A percentile compares a stretch with the other conserved stretches of the same genome.
These are phyloP conservation scores for Mesembrinibis cayennensis DNA, from an alignment of 2,113 vertebrate species.

Conservation along the genomic window DNA sequence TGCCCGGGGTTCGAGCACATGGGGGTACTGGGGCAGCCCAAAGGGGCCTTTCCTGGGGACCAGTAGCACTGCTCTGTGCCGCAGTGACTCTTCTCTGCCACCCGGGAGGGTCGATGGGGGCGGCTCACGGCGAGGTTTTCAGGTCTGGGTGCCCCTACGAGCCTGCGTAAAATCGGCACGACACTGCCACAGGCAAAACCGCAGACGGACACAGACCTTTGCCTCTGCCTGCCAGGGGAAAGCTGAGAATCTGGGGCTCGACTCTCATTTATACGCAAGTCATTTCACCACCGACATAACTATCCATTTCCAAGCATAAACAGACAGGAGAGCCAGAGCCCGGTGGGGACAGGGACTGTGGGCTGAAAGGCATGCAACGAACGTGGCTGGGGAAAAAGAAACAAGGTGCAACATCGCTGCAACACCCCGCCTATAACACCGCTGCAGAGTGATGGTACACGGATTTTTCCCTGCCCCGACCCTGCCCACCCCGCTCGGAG, in stretches of 20 bases:
- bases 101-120: rapidly evolving
- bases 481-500: background rate
- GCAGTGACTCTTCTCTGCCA: background rate
- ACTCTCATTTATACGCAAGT: background rate
- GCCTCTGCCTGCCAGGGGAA: background rate
- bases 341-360: rapidly evolving
- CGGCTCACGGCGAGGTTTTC: background rate
- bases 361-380: background rate
- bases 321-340: background rate
- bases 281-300: background rate
- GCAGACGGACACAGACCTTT: background rate
- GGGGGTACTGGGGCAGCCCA: background rate
- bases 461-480: background rate
- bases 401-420: background rate
- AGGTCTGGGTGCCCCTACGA: background rate
- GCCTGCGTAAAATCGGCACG: rapidly evolving
- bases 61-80: background rate
- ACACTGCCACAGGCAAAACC: background rate
- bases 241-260: background rate
- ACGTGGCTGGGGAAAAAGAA: background rate
- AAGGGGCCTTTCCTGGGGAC: background rate
- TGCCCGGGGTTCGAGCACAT: background rate
- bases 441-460: rapidly evolving
- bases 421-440: background rate
- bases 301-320: background rate